Base-by-base conservation (phyloP, 2,888 invertebrate genomes). In the Trichogramma evanescens region DNA sequence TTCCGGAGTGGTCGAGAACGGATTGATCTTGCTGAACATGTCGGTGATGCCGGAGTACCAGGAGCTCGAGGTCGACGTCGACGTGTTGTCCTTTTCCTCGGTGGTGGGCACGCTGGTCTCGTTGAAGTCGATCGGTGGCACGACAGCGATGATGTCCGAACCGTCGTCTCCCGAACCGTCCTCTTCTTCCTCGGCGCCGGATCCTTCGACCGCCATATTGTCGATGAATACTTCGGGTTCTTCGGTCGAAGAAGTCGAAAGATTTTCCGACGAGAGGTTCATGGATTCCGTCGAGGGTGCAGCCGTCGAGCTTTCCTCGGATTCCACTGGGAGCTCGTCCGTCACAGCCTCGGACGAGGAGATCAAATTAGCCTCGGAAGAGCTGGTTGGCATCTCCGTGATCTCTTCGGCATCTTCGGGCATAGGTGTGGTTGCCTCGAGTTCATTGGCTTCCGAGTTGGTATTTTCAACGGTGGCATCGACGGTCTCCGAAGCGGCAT, bases 401-500 rank as follows among this genome's bases (percentile, higher is more conserved):
- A 52, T 56, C 38, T 52, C 46, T 9, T 42, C 50, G 13, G 38
- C 41, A 10, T 38, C 55, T 45, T 8, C 45, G 8, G 45, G 8
- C n/a, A 45, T 3, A 45, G 8, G 9, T 2, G 45, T 8, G n/a
- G n/a, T 45, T 45, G 45, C 8, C 45, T 8, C n/a, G 9, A 45
- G 8, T 68, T 66, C 26, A 26, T 26, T 26, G 26, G 26, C 26
- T 26, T 26, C 26, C 26, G 26, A 26, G 3, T 68, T 72, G 0
- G 72, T 70, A 4, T 67, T 70, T 4, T 65, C 79, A 38, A 66
- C 76, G 67, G 67, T 73, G 65, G 65, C 78, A 4, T 69, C 77
- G 6, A 79, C 66, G 0, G 86, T 82, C 70, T 86, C 81, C 26
- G 2, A 26, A 26, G 26, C 3, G 26, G 26, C 81, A 69, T 88